Evolutionary conservation across 2,797 vertebrate genomes (phyloP).

Genomic region (Hipposideros larvatus): DNA sequence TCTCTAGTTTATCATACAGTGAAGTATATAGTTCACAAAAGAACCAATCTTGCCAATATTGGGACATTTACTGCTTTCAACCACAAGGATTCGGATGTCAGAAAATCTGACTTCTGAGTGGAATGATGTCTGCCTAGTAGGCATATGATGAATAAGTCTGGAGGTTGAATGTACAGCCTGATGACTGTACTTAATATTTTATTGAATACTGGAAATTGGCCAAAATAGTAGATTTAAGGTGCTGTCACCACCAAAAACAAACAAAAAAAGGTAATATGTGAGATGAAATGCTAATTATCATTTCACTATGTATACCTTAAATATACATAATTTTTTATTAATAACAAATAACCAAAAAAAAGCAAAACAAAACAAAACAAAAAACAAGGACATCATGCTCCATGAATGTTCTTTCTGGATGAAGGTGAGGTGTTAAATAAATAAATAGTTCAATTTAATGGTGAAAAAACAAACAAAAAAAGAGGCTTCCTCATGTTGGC

Average conservation of each 20-base stretch:
- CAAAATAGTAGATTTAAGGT: not conserved
- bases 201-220: not conserved
- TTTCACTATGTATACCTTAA: not conserved
- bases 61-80: constrained; percentile 22
- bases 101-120: not conserved
- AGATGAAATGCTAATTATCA: not conserved
- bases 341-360: not conserved
- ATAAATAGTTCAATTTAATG: not conserved
- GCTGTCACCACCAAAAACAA: not conserved
- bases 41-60: not conserved
- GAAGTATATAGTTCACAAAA: not conserved
- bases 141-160: not conserved
- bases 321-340: not conserved
- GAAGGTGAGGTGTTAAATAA: not conserved
- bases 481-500: not conserved
- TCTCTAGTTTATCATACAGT: constrained; percentile 3
- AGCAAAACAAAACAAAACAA: not conserved
- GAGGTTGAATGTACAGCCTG: not conserved
- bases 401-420: not conserved
- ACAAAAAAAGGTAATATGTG: not conserved
- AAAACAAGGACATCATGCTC: not conserved
- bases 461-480: not conserved
- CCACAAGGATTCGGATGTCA: not conserved
- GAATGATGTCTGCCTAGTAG: not conserved
- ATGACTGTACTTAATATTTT: not conserved